phyloP scores from a whole-genome alignment of 2,113 vertebrate genomes.

The Scytalopus superciliaris region DNA sequence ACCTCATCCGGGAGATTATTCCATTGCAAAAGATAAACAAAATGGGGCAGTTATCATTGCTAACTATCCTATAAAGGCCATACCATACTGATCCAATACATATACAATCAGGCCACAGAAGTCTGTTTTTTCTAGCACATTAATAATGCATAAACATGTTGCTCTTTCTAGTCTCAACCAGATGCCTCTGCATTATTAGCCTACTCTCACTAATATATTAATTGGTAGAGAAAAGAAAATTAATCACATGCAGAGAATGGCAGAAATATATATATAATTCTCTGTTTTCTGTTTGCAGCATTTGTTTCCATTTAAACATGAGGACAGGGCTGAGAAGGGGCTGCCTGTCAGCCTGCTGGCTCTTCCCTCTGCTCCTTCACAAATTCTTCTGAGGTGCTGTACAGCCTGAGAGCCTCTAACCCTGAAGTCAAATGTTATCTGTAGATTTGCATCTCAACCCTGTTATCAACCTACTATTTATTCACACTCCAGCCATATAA shows the following conservation, averaged over 20 bases:
- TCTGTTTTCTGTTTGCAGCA: background rate
- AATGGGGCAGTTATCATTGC: background rate
- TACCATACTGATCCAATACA: background rate
- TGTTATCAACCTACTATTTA: background rate
- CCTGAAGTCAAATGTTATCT: conserved; percentile 9
- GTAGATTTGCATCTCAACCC: background rate
- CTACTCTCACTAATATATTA: background rate
- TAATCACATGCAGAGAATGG: background rate
- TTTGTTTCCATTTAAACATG: conserved; percentile 27
- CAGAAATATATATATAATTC: background rate
- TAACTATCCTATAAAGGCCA: background rate
- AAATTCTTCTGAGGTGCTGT: background rate
- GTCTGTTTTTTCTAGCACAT: background rate
- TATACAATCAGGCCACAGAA: background rate
- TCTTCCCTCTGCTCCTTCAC: background rate
- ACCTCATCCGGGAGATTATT: background rate
- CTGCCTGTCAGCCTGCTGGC: background rate
- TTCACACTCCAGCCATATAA: background rate
- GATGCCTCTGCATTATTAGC: conserved; percentile 38
- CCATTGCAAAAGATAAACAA: conserved; percentile 24
- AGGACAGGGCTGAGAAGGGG: background rate
- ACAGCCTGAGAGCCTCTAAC: background rate
- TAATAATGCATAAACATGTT: conserved; percentile 47
- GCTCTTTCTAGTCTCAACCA: conserved; percentile 32
- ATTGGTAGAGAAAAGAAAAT: conserved; percentile 7